Percentiles rank a stretch among this genome's conserved stretches.
Conservation (phyloP, 1,140 invertebrate species). For the Drosophila athabasca region DNA sequence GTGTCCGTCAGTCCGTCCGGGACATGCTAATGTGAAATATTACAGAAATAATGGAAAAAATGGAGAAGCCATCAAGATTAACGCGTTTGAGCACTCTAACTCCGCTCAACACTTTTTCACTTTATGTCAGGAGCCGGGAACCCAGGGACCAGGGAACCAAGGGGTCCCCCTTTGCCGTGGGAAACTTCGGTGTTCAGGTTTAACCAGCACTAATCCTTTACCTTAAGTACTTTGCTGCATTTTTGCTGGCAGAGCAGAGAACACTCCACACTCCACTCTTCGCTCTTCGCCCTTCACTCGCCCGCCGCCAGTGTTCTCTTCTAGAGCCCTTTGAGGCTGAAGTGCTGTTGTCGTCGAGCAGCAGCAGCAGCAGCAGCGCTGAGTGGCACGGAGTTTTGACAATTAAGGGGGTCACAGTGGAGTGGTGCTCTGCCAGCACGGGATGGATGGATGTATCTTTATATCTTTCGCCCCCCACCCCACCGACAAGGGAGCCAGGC, state of each 20-base stretch:
- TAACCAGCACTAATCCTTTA: conserved; percentile 62
- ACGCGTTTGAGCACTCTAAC: conserved; percentile 57
- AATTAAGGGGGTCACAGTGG: conserved; percentile 22
- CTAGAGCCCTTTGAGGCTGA: conserved; percentile 26
- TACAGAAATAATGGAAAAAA: conserved; percentile 69
- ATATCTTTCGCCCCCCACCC: conserved; percentile 6
- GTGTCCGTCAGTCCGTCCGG: conserved; percentile 1
- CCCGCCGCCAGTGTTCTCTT: conserved; percentile 12
- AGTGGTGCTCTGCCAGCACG: conserved; percentile 7
- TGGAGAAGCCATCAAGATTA: conserved; percentile 63
- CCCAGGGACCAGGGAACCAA: too few species aligned
- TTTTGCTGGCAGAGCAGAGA: conserved; percentile 22
- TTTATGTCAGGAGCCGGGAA: conserved; percentile 17
- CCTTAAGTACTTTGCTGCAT: conserved; percentile 57
- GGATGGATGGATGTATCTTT: conserved; percentile 11
- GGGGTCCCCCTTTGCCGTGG: conserved; percentile 50
- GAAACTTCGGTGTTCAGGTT: conserved; percentile 57
- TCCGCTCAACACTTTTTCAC: conserved; percentile 46
- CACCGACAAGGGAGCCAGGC: conserved; percentile 3
- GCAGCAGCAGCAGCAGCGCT: background rate
- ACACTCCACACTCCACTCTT: background rate
- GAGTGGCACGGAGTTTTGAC: conserved; percentile 39
- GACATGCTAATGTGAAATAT: conserved; percentile 66
- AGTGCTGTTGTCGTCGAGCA: conserved; percentile 18
- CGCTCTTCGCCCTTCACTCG: background rate